Base-by-base conservation (phyloP, 2,888 invertebrate genomes). In the Acleris cristana region DNA sequence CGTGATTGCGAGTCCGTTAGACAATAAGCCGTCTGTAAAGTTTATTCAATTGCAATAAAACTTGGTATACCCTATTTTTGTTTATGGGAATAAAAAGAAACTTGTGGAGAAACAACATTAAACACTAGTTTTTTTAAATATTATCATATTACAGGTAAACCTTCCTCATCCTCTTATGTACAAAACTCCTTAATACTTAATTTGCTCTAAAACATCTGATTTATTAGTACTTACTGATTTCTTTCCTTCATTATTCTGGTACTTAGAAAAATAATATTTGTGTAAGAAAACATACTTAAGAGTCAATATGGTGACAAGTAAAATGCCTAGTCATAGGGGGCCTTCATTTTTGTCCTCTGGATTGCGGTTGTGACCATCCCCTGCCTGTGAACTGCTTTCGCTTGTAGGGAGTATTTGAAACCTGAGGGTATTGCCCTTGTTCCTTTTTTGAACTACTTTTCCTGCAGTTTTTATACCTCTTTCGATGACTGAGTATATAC, bases 361-460 rank as follows among this genome's bases (percentile, higher is more conserved):
- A 65, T 75, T 76, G 55, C 78, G 70, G 48, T 74, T 73, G 10
- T 74, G 60, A 26, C 72, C 73, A 48, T 76, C 73, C 10, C 74
- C 70, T 51, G 72, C 68, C 54, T 79, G 74, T 2, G 80, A 73
- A 49, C 74, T 79, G 40, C 71, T 84, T 14, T 83, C 76, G 69
- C 80, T 83, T 21, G 81, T 60, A 2, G 96, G 95, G 12, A 94
- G 66, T 72, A 96, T 90, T 80, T 94, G 95, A 79, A 96, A 96
- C 78, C 93, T 94, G 19, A 96, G 84, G 71, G 92, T 93, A 56
- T 87, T 91, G 26, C 94, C 95, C 83, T 95, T 96, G 8, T 79
- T 82, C 55, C 94, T 90, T 79, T 95, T 96, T 74, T 96, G 96
- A 0, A 95, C 89, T 66, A 96, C 85, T 84, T 92, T 94, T 0